Conservation (phyloP, 2,888 invertebrate species). For the Stenurella melanura region DNA sequence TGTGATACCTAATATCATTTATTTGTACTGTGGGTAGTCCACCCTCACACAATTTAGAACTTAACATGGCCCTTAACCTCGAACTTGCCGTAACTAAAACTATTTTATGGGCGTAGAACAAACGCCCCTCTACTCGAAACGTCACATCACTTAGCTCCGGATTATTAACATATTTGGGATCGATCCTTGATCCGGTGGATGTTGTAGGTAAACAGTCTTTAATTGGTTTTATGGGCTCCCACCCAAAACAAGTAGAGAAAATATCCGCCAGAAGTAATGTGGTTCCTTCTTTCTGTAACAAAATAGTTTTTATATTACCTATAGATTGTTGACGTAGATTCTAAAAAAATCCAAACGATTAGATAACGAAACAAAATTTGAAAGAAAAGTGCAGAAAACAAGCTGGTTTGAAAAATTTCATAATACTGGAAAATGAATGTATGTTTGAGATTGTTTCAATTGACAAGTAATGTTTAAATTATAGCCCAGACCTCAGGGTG, state of each 20-base stretch:
- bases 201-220: conserved; percentile 80
- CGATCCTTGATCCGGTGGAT: conserved; percentile 85
- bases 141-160: conserved; percentile 94
- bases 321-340: too few species aligned
- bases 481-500: too few species aligned
- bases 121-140: conserved; percentile 91
- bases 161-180: conserved; percentile 95
- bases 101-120: conserved; percentile 96
- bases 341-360: too few species aligned
- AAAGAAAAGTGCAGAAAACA: too few species aligned
- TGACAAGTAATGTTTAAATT: too few species aligned
- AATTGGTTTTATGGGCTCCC: conserved; percentile 88
- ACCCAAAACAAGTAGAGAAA: conserved; percentile 91
- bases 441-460: too few species aligned
- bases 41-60: conserved; percentile 83
- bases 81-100: conserved; percentile 93
- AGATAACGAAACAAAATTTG: too few species aligned
- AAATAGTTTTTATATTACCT: conserved; percentile 25
- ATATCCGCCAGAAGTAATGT: conserved; percentile 91
- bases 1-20: conserved; percentile 93
- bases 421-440: too few species aligned
- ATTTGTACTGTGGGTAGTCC: conserved; percentile 91
- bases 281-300: conserved; percentile 88
- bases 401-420: too few species aligned
- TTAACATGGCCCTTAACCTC: conserved; percentile 89